These are phyloP conservation scores for Indicator indicator DNA, from an alignment of 2,113 vertebrate species.

Conservation along the genomic window DNA sequence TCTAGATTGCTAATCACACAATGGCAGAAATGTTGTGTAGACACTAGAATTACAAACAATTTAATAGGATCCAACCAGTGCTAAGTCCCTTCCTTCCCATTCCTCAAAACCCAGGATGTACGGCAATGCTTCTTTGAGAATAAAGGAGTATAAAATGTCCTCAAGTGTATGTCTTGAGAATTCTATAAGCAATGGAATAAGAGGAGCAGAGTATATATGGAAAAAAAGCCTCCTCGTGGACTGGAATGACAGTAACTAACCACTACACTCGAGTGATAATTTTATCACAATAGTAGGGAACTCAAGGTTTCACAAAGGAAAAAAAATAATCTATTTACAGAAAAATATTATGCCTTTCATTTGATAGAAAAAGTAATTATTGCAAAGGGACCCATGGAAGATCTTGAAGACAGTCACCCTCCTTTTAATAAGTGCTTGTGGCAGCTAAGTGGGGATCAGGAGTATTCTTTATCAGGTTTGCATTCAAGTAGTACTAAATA, in stretches of 20 bases:
- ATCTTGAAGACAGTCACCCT: slow-evolving; percentile 78
- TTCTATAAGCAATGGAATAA: slow-evolving; percentile 16
- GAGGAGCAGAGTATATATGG: neutral
- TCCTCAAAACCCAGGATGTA: slow-evolving; percentile 13
- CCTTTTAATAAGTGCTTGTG: slow-evolving; percentile 83
- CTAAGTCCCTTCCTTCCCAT: neutral
- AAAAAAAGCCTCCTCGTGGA: slow-evolving; percentile 7
- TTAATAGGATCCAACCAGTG: slow-evolving; percentile 1
- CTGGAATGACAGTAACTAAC: slow-evolving; percentile 41
- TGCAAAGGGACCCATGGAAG: slow-evolving; percentile 75
- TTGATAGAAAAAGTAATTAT: slow-evolving; percentile 84
- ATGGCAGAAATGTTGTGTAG: slow-evolving; percentile 40
- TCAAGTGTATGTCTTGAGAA: neutral
- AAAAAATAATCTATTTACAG: slow-evolving; percentile 76
- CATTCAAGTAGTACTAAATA: slow-evolving; percentile 84
- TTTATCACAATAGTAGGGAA: slow-evolving; percentile 64
- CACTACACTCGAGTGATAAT: slow-evolving; percentile 64
- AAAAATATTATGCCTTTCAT: slow-evolving; percentile 81
- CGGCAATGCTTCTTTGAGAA: neutral
- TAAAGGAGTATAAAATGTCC: slow-evolving; percentile 12
- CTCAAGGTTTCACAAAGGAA: slow-evolving; percentile 72
- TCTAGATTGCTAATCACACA: slow-evolving; percentile 73
- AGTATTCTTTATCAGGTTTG: slow-evolving; percentile 82
- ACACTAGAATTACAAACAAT: slow-evolving; percentile 67
- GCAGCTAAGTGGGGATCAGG: slow-evolving; percentile 83